These are phyloP conservation scores for Meteorus colon DNA, from an alignment of 2,888 invertebrate species.

Conservation along the genomic window DNA sequence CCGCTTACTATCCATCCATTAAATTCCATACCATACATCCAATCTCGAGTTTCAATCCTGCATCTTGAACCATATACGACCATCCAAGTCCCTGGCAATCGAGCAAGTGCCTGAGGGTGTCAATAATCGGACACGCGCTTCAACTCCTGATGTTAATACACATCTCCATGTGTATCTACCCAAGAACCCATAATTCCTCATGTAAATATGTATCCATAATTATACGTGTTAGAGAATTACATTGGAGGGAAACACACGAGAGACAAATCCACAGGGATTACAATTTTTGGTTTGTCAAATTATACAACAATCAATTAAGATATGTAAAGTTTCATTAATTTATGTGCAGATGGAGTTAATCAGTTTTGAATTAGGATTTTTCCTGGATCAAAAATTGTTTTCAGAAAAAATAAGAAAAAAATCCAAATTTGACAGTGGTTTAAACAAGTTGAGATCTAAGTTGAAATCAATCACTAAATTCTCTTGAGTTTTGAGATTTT, in stretches of 20 bases:
- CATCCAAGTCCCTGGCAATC: slow-evolving; percentile 25
- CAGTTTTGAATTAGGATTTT: too few species aligned
- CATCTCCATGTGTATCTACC: not conserved
- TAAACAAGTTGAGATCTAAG: too few species aligned
- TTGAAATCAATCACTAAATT: too few species aligned
- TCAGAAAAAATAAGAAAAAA: too few species aligned
- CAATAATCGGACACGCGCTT: slow-evolving; percentile 32
- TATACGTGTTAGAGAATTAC: not conserved
- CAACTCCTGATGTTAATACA: slow-evolving; percentile 24
- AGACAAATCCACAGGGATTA: too few species aligned
- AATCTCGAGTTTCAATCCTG: slow-evolving; percentile 33
- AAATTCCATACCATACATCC: slow-evolving; percentile 10
- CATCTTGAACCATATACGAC: slow-evolving; percentile 17
- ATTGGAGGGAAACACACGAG: not conserved
- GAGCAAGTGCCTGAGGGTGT: slow-evolving; percentile 29
- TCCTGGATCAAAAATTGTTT: too few species aligned
- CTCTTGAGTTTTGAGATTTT: too few species aligned
- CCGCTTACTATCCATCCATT: not conserved
- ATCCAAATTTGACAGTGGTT: too few species aligned
- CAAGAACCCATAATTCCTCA: not conserved
- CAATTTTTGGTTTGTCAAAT: too few species aligned
- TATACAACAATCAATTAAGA: too few species aligned
- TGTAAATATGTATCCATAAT: not conserved
- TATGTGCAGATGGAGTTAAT: too few species aligned
- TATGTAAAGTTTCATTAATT: too few species aligned